Evolutionary conservation across 2,888 invertebrate species (phyloP).

Genomic region (Spatulosminthurus flaviceps): DNA sequence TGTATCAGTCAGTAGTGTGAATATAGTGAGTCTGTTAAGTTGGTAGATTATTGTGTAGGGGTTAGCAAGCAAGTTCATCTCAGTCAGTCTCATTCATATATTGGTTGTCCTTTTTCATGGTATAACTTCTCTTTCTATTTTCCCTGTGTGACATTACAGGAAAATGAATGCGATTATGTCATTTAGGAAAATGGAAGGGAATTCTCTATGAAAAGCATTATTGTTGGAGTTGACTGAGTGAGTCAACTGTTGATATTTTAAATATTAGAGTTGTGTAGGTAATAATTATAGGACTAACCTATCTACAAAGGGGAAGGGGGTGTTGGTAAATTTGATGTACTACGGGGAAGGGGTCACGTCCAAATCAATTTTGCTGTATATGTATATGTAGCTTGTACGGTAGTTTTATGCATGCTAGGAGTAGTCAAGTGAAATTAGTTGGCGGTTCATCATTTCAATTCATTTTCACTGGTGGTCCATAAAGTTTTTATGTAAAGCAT

Average conservation of each 20-base stretch:
- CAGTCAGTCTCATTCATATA: background rate
- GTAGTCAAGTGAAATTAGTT: background rate
- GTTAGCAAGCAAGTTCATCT: background rate
- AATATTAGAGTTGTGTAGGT: background rate
- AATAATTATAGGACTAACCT: too few species aligned
- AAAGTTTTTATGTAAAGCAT: conserved; percentile 13
- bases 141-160: background rate
- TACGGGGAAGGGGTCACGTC: background rate
- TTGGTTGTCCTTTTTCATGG: background rate
- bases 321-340: background rate
- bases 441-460: conserved; percentile 22
- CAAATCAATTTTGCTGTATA: background rate
- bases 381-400: background rate
- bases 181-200: background rate
- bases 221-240: background rate
- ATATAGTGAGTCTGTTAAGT: background rate
- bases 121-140: background rate
- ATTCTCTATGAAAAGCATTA: background rate
- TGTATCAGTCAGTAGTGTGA: too few species aligned
- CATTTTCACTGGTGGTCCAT: conserved; percentile 1
- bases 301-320: background rate
- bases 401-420: too few species aligned
- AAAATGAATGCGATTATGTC: background rate
- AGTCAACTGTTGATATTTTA: background rate
- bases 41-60: background rate